A percentile compares a stretch with the other conserved stretches of the same genome.
These are phyloP conservation scores for Heliconius eleuchia DNA, from an alignment of 1,140 invertebrate genomes.

Conservation along the genomic window DNA sequence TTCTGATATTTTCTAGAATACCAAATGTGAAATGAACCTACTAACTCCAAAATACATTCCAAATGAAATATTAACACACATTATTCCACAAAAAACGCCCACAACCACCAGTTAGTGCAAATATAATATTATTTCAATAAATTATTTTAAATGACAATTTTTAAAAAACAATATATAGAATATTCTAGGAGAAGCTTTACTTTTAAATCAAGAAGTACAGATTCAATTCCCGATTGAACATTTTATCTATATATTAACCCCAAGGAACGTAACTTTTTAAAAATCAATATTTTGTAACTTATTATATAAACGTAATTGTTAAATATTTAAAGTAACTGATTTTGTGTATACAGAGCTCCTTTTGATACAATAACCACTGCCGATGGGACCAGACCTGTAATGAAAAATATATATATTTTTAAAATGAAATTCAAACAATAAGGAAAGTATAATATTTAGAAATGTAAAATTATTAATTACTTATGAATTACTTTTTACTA, in stretches of 20 bases:
- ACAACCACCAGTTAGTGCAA: too few species aligned
- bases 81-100: too few species aligned
- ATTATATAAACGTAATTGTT: neutral
- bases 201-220: neutral
- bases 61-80: too few species aligned
- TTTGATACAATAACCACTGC: constrained; percentile 90
- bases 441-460: neutral
- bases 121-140: too few species aligned
- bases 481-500: too few species aligned
- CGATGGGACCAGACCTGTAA: constrained; percentile 89
- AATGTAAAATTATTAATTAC: too few species aligned
- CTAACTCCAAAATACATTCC: too few species aligned
- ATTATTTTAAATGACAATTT: too few species aligned
- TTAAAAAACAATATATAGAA: too few species aligned
- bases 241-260: neutral
- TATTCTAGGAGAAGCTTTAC: too few species aligned
- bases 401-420: constrained; percentile 34
- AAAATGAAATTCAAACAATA: neutral
- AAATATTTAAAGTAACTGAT: neutral
- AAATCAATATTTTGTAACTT: constrained; percentile 2
- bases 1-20: too few species aligned
- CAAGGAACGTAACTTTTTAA: neutral
- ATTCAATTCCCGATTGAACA: neutral
- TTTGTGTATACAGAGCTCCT: constrained; percentile 42
- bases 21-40: too few species aligned